These are phyloP conservation scores for Lasioglossum lativentre DNA, from an alignment of 2,888 invertebrate species.

Conservation along the genomic window DNA sequence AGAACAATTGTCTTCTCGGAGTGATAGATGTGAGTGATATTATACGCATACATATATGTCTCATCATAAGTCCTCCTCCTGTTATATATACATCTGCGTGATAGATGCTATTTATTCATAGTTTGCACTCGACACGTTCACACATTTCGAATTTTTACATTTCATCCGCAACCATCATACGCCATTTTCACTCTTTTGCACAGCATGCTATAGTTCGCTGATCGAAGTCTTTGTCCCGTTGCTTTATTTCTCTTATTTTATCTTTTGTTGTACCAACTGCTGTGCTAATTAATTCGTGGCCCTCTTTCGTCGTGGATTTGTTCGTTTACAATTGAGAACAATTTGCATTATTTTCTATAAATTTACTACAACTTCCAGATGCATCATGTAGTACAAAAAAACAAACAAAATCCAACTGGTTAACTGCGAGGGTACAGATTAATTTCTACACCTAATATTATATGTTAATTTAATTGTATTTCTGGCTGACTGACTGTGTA, in stretches of 20 bases:
- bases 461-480: not conserved
- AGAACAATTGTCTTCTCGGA: conserved; percentile 12
- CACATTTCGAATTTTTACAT: not conserved
- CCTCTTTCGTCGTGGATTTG: too few relatives aligned
- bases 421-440: not conserved
- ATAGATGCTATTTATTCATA: conserved; percentile 2
- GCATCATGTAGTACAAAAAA: not conserved
- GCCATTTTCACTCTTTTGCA: not conserved
- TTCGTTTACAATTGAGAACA: too few relatives aligned
- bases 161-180: not conserved
- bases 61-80: not conserved
- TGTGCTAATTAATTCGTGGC: not conserved
- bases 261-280: not conserved
- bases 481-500: not conserved
- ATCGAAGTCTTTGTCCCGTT: not conserved
- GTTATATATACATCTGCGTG: conserved; percentile 1
- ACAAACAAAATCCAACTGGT: not conserved
- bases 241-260: not conserved
- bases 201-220: not conserved
- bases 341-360: too few relatives aligned
- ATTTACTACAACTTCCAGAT: not conserved
- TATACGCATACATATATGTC: conserved; percentile 11
- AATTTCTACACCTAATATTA: not conserved
- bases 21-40: conserved; percentile 8
- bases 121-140: not conserved